Conservation (phyloP, 1,140 invertebrate genomes). For the Notospermus geniculatus region DNA sequence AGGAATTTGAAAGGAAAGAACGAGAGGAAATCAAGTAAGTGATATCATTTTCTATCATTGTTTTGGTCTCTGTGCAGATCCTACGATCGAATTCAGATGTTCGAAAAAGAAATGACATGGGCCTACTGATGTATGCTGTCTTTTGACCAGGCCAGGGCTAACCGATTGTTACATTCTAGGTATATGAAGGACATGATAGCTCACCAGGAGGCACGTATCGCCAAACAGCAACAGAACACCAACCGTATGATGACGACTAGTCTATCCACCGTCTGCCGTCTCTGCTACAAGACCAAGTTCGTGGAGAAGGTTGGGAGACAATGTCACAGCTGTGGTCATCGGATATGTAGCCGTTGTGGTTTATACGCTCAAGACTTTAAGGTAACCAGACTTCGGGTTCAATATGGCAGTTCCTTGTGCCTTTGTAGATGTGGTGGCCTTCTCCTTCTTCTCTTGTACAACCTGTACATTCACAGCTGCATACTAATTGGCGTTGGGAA, state of each 20-base stretch:
- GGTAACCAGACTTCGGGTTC: not conserved
- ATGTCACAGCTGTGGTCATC: constrained; percentile 36
- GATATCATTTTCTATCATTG: not conserved
- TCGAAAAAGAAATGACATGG: no score
- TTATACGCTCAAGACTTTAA: constrained; percentile 21
- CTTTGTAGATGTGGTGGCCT: not conserved
- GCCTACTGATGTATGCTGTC: no score
- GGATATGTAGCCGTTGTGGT: constrained; percentile 37
- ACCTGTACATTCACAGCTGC: not conserved
- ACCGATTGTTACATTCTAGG: no score
- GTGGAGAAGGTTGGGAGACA: constrained; percentile 34
- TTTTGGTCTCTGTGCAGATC: not conserved
- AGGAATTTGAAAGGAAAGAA: constrained; percentile 40
- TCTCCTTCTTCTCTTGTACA: not conserved
- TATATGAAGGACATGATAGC: constrained; percentile 24
- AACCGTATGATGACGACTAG: constrained; percentile 24
- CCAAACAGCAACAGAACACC: constrained; percentile 12
- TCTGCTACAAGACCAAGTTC: constrained; percentile 41
- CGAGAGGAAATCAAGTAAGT: constrained; percentile 32
- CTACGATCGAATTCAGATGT: no score
- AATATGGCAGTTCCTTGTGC: not conserved
- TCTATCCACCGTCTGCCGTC: constrained; percentile 32
- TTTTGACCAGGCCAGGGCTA: no score
- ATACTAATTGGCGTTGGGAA: not conserved
- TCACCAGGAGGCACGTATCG: constrained; percentile 24